Evolutionary conservation across 2,113 vertebrate species (phyloP).

Genomic region (Percopsis transmontana): DNA sequence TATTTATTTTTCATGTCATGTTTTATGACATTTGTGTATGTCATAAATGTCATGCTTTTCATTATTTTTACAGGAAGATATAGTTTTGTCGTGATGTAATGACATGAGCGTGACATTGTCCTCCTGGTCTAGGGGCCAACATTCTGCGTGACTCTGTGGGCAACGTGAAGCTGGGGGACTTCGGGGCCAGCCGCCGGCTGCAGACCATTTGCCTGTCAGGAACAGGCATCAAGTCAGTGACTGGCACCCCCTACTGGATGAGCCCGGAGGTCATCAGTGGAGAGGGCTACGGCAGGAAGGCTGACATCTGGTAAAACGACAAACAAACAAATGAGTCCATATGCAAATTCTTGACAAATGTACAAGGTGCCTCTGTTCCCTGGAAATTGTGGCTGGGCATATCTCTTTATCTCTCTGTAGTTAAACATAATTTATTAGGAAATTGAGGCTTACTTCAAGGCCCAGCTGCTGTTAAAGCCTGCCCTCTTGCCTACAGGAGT

Average conservation of each 20-base stretch:
- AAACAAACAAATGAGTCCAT: background rate
- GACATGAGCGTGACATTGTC: background rate
- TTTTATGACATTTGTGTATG: too few species aligned
- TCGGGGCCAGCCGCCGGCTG: constrained; percentile 93
- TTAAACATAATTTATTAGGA: too few species aligned
- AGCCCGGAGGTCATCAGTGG: constrained; percentile 98
- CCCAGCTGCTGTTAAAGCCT: background rate
- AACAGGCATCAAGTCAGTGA: constrained; percentile 97
- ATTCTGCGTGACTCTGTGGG: constrained; percentile 95
- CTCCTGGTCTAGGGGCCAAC: constrained; percentile 87
- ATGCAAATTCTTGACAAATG: too few species aligned
- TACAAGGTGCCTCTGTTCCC: too few species aligned
- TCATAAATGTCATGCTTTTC: too few species aligned
- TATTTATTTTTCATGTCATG: too few species aligned
- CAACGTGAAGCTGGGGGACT: constrained; percentile 98
- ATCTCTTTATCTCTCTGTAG: too few species aligned
- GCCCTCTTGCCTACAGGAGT: constrained; percentile 80
- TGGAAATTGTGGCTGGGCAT: too few species aligned
- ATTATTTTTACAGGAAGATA: too few species aligned
- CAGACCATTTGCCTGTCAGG: constrained; percentile 98
- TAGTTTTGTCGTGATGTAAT: background rate
- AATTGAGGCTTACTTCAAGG: too few species aligned
- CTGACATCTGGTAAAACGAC: constrained; percentile 91
- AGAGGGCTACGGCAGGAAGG: constrained; percentile 96
- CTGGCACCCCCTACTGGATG: constrained; percentile 99